Conservation (phyloP, 2,888 invertebrate species). For the Luperina testacea region DNA sequence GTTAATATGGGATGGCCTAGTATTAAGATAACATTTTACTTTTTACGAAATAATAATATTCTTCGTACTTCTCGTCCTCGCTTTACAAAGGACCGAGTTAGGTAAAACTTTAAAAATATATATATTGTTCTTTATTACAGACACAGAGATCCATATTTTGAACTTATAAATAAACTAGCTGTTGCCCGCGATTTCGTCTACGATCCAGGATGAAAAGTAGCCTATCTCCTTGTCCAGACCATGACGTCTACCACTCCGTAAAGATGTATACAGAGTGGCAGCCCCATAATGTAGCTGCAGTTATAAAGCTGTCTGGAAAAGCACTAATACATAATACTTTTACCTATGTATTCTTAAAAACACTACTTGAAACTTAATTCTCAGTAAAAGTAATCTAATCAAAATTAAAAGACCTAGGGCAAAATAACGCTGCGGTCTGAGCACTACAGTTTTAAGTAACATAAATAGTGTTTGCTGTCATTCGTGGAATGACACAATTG, state of each 20-base stretch:
- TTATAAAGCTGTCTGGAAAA: no score
- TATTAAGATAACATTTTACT: not conserved
- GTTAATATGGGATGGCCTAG: not conserved
- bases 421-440: slow-evolving; percentile 20
- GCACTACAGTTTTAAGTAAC: slow-evolving; percentile 44
- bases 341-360: not conserved
- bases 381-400: slow-evolving; percentile 1
- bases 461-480: slow-evolving; percentile 47
- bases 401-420: slow-evolving; percentile 5
- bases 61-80: not conserved
- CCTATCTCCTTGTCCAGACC: not conserved
- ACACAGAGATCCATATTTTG: not conserved
- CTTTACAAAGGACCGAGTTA: not conserved
- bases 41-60: not conserved
- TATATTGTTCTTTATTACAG: not conserved
- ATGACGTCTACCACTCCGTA: not conserved
- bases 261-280: not conserved
- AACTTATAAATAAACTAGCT: not conserved
- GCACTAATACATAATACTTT: not conserved
- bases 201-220: not conserved
- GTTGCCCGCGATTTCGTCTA: not conserved
- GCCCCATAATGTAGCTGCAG: not conserved
- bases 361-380: slow-evolving; percentile 6
- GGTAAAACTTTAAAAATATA: not conserved
- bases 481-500: slow-evolving; percentile 38